Percentiles rank a stretch among this genome's conserved stretches.
These are phyloP conservation scores for Poecilia gillii DNA, from an alignment of 2,797 vertebrate genomes.

Conservation along the genomic window DNA sequence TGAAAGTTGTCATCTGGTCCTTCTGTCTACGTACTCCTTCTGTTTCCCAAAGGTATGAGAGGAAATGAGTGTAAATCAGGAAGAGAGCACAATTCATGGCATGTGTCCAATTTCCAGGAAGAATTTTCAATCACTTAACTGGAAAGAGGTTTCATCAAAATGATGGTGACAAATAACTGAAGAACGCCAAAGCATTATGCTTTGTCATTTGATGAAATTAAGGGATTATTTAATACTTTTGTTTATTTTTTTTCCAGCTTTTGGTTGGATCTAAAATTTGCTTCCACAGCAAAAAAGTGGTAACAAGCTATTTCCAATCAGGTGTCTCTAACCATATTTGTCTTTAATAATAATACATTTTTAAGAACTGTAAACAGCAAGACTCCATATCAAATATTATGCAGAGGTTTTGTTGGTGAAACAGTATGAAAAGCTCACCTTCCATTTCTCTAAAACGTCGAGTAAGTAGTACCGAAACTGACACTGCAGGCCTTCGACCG, in stretches of 20 bases:
- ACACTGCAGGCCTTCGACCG: slow-evolving; percentile 79
- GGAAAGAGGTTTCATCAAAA: background rate
- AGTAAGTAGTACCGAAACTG: slow-evolving; percentile 83
- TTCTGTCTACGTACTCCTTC: background rate
- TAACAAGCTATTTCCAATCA: background rate
- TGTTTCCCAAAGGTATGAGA: background rate
- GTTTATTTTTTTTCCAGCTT: background rate
- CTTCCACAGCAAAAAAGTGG: background rate
- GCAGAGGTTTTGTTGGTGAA: background rate
- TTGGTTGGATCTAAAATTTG: background rate
- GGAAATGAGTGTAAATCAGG: slow-evolving; percentile 9
- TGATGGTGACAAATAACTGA: background rate
- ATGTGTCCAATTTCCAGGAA: slow-evolving; percentile 2
- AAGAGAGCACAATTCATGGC: background rate
- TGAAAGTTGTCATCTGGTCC: background rate
- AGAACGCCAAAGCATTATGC: background rate
- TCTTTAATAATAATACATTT: background rate
- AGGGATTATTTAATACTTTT: background rate
- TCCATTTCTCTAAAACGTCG: slow-evolving; percentile 77
- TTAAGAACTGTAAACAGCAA: background rate
- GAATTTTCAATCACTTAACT: background rate
- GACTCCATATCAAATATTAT: background rate
- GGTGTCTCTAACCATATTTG: background rate
- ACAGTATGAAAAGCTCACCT: slow-evolving; percentile 77
- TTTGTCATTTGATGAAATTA: background rate